Conservation (phyloP, 2,113 vertebrate species). For the Neotoma lepida region DNA sequence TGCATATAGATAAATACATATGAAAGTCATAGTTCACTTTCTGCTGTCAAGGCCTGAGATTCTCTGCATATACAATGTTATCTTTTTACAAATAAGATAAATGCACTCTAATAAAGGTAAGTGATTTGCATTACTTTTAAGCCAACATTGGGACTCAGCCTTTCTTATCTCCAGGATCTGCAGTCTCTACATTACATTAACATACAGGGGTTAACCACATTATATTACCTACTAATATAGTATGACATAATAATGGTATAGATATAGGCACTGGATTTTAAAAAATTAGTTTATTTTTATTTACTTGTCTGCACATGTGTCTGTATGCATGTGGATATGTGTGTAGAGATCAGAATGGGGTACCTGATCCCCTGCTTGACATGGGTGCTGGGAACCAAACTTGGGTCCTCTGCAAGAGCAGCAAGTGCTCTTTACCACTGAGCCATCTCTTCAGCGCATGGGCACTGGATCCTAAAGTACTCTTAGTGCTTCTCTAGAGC, state of each 20-base stretch:
- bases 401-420: neutral
- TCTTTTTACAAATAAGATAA: neutral
- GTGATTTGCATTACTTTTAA: neutral
- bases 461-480: neutral
- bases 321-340: neutral
- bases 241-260: neutral
- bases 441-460: neutral
- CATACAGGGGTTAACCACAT: neutral
- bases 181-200: neutral
- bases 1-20: neutral
- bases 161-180: neutral
- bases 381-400: neutral
- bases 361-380: too few species aligned
- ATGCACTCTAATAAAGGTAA: neutral
- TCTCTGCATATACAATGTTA: neutral
- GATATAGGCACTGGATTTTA: too few species aligned
- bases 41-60: neutral
- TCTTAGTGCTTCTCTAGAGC: neutral
- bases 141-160: neutral
- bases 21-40: neutral
- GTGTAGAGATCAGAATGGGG: neutral
- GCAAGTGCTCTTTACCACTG: too few species aligned
- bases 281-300: neutral
- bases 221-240: neutral
- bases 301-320: neutral